Base-by-base conservation (phyloP, 2,113 vertebrate genomes). In the Phaethornis superciliosus region DNA sequence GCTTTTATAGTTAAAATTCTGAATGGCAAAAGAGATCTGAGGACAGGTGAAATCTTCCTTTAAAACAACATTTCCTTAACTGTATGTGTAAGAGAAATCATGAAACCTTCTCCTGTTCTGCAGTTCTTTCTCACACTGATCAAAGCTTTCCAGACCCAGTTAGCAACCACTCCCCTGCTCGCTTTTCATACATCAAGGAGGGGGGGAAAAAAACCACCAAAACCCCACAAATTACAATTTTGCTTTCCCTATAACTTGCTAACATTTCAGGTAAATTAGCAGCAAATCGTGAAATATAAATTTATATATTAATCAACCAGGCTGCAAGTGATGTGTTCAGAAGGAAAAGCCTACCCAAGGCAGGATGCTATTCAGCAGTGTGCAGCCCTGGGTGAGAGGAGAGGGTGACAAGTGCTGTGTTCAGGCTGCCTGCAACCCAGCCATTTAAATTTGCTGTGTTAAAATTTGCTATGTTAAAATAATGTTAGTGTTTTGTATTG, bases 401-500 rank as follows among this genome's bases (percentile, higher is more conserved):
- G 28, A n/a, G 54, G 23, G 44, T 51, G 12, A 33, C 2, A 10
- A 56, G 70, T 2, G 19, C 56, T 12, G 18, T 0, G 9, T 72
- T 27, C 49, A 32, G 40, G 60, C 81, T 79, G 74, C n/a, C n/a
- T n/a, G n/a, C n/a, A n/a, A n/a, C n/a, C n/a, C n/a, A n/a, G n/a
- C n/a, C n/a, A n/a, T n/a, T n/a, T n/a, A n/a, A n/a, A n/a, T n/a
- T n/a, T n/a, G n/a, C n/a, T n/a, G n/a, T n/a, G n/a, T n/a, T n/a
- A n/a, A n/a, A n/a, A n/a, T n/a, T n/a, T n/a, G n/a, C n/a, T n/a
- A n/a, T n/a, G n/a, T n/a, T 55, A 35, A 91, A 88, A 55, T 80
- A 84, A 85, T 7, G 35, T 51, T 88, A 91, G 81, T 80, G 90
- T 40, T 33, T 96, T 85, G 90, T 75, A 19, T 92, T 14, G 28